A percentile compares a stretch with the other conserved stretches of the same genome.
Conservation (phyloP, 2,888 invertebrate species). For the Drosophila rellima region DNA sequence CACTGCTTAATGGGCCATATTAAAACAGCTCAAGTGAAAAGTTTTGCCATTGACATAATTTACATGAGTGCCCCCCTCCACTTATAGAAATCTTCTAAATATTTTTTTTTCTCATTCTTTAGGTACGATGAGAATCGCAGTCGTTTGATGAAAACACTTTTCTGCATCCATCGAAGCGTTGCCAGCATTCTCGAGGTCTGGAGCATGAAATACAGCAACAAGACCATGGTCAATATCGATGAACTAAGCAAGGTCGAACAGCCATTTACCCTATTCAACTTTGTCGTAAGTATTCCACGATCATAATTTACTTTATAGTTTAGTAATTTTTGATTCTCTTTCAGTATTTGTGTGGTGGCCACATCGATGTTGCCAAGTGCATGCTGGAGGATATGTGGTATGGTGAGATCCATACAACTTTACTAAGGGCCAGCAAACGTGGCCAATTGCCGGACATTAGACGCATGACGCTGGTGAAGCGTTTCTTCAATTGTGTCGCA, state of each 20-base stretch:
- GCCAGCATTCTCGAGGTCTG: slow-evolving; percentile 92
- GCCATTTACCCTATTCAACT: slow-evolving; percentile 85
- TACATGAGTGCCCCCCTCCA: slow-evolving; percentile 44
- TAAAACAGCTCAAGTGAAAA: slow-evolving; percentile 75
- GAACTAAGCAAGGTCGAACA: slow-evolving; percentile 71
- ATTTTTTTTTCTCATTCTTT: slow-evolving; percentile 1
- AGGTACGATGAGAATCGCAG: slow-evolving; percentile 86
- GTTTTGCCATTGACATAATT: slow-evolving; percentile 63
- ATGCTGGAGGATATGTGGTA: slow-evolving; percentile 88
- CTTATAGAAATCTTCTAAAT: background rate
- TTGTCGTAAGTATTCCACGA: slow-evolving; percentile 74
- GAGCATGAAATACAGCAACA: slow-evolving; percentile 90
- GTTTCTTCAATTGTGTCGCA: slow-evolving; percentile 94
- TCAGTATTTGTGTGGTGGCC: slow-evolving; percentile 86
- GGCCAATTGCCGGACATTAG: slow-evolving; percentile 89
- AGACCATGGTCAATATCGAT: slow-evolving; percentile 84
- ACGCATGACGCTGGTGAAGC: slow-evolving; percentile 89
- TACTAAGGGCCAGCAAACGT: slow-evolving; percentile 88
- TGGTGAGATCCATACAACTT: slow-evolving; percentile 83
- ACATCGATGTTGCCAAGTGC: slow-evolving; percentile 90
- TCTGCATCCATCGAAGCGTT: slow-evolving; percentile 93
- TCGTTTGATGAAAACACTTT: slow-evolving; percentile 88
- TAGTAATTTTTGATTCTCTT: background rate
- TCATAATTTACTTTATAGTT: background rate
- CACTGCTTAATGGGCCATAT: slow-evolving; percentile 75